Base-by-base conservation (phyloP, 2,797 vertebrate species). In the Micrastur ruficollis region DNA sequence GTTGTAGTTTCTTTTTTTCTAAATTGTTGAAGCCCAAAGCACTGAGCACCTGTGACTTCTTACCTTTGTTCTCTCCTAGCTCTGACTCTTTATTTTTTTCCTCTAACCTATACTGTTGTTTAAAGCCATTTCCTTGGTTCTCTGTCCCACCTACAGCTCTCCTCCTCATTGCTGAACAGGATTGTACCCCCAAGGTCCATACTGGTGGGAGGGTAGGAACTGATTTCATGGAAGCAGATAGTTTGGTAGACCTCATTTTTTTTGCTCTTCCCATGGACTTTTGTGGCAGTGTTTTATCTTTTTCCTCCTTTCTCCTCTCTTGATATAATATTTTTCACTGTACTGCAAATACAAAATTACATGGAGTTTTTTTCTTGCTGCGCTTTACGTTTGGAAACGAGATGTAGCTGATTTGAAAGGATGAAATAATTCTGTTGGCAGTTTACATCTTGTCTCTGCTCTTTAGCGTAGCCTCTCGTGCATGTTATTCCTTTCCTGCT, bases 401-500 rank as follows among this genome's bases (percentile, higher is more conserved):
- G 59, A 53, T 66, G 62, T 14, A 84, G 63, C 93, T 78, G 76
- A 76, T 86, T 34, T 38, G 90, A 66, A 90, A 86, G 82, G 55
- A 85, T 93, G 78, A 92, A 94, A 81, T 82, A 80, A 90, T 92
- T 90, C 74, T 94, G 66, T 89, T 93, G 86, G 80, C 86, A 86
- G 73, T 89, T 87, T 90, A 44, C 55, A 38, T 94, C 83, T 94
- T 56, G 63, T 86, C 62, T 92, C 44, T 70, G 85, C 31, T 17
- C 66, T 86, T 95, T 0, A 71, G 75, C 0, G 0, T 36, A 79
- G 70, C 59, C 80, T 59, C 65, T 86, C 0, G 0, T 8, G 4
- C 83, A 29, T 89, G 70, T 83, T 26, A 46, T 20, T 90, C 83
- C 74, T 22, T 82, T 82, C 59, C 67, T 70, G 46, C 76, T 27